Conservation (phyloP, 2,888 invertebrate species). For the Clanis bilineata region DNA sequence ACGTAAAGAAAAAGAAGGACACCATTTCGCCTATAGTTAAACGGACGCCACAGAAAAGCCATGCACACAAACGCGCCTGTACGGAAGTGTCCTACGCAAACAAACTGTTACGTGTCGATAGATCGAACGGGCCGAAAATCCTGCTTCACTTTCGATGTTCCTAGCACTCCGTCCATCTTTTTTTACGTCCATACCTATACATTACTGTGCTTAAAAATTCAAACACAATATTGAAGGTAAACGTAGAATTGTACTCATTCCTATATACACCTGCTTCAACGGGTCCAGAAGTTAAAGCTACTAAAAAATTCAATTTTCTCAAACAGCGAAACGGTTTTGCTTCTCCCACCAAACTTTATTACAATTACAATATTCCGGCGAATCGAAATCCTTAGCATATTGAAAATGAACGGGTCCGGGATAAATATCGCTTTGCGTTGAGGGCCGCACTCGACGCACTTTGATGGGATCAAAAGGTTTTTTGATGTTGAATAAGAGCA, state of each 20-base stretch:
- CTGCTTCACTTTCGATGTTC: no score
- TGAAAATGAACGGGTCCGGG: conserved; percentile 31
- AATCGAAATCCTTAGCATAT: conserved; percentile 32
- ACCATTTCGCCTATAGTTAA: no score
- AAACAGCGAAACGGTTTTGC: conserved; percentile 24
- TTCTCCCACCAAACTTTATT: conserved; percentile 33
- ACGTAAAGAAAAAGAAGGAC: no score
- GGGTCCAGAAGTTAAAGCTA: conserved; percentile 17
- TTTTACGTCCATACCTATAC: no score
- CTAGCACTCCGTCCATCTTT: no score
- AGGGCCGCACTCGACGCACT: background rate
- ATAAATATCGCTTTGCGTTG: conserved; percentile 32
- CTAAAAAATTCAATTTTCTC: conserved; percentile 31
- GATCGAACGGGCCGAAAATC: no score
- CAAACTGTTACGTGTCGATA: no score
- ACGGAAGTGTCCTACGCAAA: no score
- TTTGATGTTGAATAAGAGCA: background rate
- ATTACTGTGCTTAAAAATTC: no score
- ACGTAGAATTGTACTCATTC: background rate
- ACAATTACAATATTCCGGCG: conserved; percentile 37
- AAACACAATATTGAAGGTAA: background rate
- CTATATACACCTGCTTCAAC: conserved; percentile 10
- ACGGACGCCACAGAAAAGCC: no score
- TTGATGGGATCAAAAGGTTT: background rate
- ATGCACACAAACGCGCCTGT: no score